Percentiles rank a stretch among this genome's conserved stretches.
Conservation (phyloP, 2,888 invertebrate species). For the Drosophila melanosoma region DNA sequence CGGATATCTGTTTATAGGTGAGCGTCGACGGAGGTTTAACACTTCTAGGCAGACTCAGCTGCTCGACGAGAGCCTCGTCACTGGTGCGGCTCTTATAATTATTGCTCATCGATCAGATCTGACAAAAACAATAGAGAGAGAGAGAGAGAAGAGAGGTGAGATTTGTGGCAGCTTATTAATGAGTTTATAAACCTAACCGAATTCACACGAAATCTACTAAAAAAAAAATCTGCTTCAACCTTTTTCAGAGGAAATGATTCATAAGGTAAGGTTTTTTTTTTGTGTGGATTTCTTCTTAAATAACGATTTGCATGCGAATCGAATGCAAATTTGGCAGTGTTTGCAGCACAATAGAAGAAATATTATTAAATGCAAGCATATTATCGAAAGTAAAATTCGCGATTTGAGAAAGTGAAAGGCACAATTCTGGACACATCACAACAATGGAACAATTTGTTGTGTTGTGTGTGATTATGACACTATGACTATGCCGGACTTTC, state of each 20-base stretch:
- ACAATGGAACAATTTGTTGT: constrained; percentile 41
- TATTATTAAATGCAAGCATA: constrained; percentile 12
- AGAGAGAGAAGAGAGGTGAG: constrained; percentile 15
- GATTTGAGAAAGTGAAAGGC: constrained; percentile 70
- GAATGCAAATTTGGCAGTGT: constrained; percentile 18
- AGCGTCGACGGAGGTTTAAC: constrained; percentile 48
- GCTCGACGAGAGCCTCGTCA: constrained; percentile 77
- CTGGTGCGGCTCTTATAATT: constrained; percentile 73
- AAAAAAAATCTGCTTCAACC: constrained; percentile 41
- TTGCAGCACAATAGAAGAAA: constrained; percentile 56
- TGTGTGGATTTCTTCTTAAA: constrained; percentile 25
- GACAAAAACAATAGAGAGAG: constrained; percentile 3
- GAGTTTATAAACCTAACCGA: constrained; percentile 56
- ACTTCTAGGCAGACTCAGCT: constrained; percentile 70
- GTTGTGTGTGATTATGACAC: constrained; percentile 52
- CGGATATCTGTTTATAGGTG: constrained; percentile 69
- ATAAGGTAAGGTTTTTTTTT: constrained; percentile 46
- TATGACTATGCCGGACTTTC: constrained; percentile 47
- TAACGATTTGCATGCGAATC: constrained; percentile 69
- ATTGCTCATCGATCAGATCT: constrained; percentile 75
- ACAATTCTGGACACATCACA: constrained; percentile 35
- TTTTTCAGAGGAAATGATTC: constrained; percentile 74
- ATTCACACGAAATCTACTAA: constrained; percentile 62
- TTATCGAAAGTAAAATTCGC: constrained; percentile 52
- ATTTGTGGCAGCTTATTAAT: constrained; percentile 47